These are phyloP conservation scores for Ganaspis brasiliensis DNA, from an alignment of 2,888 invertebrate species.

Conservation along the genomic window DNA sequence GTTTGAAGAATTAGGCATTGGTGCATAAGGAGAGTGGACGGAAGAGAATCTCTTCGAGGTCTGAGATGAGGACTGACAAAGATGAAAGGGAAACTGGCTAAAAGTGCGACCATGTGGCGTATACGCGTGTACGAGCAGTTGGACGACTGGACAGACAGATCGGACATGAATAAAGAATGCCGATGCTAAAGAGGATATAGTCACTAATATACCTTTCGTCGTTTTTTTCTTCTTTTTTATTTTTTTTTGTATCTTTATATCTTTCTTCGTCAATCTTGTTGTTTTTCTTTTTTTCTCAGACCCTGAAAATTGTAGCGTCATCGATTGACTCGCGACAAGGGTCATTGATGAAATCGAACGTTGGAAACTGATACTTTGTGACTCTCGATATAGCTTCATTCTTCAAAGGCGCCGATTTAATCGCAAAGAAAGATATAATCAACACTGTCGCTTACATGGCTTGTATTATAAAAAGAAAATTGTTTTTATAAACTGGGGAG, in stretches of 20 bases:
- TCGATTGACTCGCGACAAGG: conserved; percentile 25
- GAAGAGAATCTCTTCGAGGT: conserved; percentile 53
- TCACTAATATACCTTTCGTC: conserved; percentile 27
- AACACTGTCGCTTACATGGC: too few species aligned
- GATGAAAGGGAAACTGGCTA: conserved; percentile 61
- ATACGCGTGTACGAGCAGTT: conserved; percentile 44
- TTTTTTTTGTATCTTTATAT: conserved; percentile 23
- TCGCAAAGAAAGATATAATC: conserved; percentile 22
- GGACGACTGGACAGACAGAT: conserved; percentile 55
- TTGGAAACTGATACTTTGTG: conserved; percentile 40
- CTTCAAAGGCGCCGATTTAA: conserved; percentile 37
- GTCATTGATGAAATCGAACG: conserved; percentile 32
- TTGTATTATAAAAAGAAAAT: too few species aligned
- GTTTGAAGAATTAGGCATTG: conserved; percentile 26
- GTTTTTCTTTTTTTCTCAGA: conserved; percentile 37
- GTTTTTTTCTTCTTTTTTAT: conserved; percentile 12
- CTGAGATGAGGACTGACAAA: conserved; percentile 60
- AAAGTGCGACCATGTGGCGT: conserved; percentile 61
- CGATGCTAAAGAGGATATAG: conserved; percentile 55
- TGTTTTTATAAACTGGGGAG: too few species aligned
- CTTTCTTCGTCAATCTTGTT: conserved; percentile 20
- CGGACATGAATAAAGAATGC: conserved; percentile 63
- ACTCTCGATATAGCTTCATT: conserved; percentile 26
- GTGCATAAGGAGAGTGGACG: conserved; percentile 34
- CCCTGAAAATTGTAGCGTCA: conserved; percentile 35